Base-by-base conservation (phyloP, 1,140 invertebrate genomes). In the Hylaeus volcanicus region DNA sequence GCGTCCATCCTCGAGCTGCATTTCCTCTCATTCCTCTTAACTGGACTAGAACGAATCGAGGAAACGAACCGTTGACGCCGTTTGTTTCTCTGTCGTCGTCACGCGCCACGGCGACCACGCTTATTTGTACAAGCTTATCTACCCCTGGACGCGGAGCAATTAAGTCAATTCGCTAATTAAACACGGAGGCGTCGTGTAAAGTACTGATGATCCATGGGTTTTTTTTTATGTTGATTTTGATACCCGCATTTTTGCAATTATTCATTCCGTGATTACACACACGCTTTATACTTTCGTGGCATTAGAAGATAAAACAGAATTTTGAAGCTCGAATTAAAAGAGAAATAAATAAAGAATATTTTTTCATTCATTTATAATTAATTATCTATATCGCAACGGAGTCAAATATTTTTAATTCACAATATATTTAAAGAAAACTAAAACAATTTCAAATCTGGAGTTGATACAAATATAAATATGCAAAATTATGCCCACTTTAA, bases 11-110 rank as follows among this genome's bases (percentile, higher is more conserved):
- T 61, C 55, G 64, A 56, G 4, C 3, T 65, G 39, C 45, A 64
- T 78, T 68, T 82, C 79, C 71, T 86, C 78, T 78, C 72, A 60
- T 86, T 80, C 79, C 66, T 71, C 66, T 70, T 61, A 86, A 85
- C 72, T 77, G 75, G 74, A 69, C 79, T 85, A 85, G 70, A 87
- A 88, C 79, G 77, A 83, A 82, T 65, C 68, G 64, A 65, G 86
- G 83, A 83, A 88, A 79, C 86, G 86, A 83, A 85, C 80, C 83
- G 86, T 87, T 83, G 65, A 85, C 70, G 83, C 76, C 73, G 81
- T 87, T 88, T 79, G 74, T 86, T 87, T 81, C 70, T 41, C 74
- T 84, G 70, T 83, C 65, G 66, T 43, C 86, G 86, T 88, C 74
- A 88, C 79, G 86, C 86, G 73, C 43, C 60, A 74, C 66, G 83